Evolutionary conservation across 1,140 invertebrate genomes (phyloP).

Genomic region (Orchesella cincta): DNA sequence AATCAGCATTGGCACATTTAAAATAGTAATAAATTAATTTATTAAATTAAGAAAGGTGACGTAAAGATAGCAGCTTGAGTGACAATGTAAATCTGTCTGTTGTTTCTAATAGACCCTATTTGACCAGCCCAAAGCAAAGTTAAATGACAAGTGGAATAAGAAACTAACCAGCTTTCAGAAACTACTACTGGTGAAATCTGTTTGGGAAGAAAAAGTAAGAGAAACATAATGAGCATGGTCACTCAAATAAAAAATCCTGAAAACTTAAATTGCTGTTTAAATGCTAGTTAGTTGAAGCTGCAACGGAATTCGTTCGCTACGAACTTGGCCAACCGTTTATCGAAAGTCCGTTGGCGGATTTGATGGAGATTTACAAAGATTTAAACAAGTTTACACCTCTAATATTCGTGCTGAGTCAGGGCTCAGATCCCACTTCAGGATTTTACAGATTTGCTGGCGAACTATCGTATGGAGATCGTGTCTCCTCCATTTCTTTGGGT

Average conservation of each 20-base stretch:
- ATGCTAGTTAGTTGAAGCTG: slow-evolving; percentile 68
- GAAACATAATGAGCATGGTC: too few species aligned
- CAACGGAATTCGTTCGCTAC: slow-evolving; percentile 73
- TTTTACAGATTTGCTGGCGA: slow-evolving; percentile 79
- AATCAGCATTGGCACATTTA: slow-evolving; percentile 64
- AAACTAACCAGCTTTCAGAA: slow-evolving; percentile 73
- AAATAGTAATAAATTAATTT: slow-evolving; percentile 56
- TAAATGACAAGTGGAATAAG: slow-evolving; percentile 64
- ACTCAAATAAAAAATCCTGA: slow-evolving; percentile 31
- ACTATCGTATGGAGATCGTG: slow-evolving; percentile 71
- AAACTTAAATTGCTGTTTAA: slow-evolving; percentile 29
- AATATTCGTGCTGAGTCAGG: slow-evolving; percentile 86
- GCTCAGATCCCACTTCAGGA: slow-evolving; percentile 82
- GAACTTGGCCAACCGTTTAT: slow-evolving; percentile 77
- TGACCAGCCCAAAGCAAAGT: slow-evolving; percentile 57
- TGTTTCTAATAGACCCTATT: slow-evolving; percentile 6
- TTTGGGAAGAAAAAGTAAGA: slow-evolving; percentile 75
- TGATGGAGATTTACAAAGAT: slow-evolving; percentile 69
- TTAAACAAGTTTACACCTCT: slow-evolving; percentile 74
- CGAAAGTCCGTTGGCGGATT: slow-evolving; percentile 70
- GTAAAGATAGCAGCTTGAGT: too few species aligned
- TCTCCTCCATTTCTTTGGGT: slow-evolving; percentile 82
- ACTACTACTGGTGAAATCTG: slow-evolving; percentile 73
- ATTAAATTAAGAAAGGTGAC: too few species aligned
- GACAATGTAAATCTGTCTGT: too few species aligned